A percentile compares a stretch with the other conserved stretches of the same genome.
Conservation (phyloP, 2,113 vertebrate species). For the Sciurus niger region DNA sequence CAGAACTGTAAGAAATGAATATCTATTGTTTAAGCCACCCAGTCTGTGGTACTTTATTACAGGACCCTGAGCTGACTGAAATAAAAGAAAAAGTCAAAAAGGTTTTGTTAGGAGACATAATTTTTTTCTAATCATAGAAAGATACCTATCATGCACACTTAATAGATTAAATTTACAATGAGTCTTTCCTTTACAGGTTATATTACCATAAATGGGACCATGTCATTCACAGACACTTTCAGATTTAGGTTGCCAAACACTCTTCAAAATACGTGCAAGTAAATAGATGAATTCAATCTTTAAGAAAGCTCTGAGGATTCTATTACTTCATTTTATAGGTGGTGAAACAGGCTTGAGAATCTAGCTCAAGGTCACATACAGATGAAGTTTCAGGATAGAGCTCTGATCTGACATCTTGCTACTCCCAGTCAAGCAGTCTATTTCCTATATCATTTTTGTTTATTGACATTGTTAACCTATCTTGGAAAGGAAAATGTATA, state of each 20-base stretch:
- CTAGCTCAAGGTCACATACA: neutral
- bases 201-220: neutral
- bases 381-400: neutral
- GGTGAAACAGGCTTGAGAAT: neutral
- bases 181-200: neutral
- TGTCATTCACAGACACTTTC: neutral
- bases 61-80: neutral
- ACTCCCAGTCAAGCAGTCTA: neutral
- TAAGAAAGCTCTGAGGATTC: neutral
- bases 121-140: neutral
- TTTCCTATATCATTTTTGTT: neutral
- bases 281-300: neutral
- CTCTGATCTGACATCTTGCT: neutral
- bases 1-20: neutral
- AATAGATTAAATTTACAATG: neutral
- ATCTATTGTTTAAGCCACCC: neutral
- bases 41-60: neutral
- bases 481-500: neutral
- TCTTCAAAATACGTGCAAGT: neutral
- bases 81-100: neutral
- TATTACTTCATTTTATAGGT: neutral
- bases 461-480: neutral
- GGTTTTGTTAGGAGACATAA: neutral
- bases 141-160: neutral
- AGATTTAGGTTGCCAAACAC: neutral